These are phyloP conservation scores for Choristoneura fumiferana DNA, from an alignment of 1,140 invertebrate species.

Conservation along the genomic window DNA sequence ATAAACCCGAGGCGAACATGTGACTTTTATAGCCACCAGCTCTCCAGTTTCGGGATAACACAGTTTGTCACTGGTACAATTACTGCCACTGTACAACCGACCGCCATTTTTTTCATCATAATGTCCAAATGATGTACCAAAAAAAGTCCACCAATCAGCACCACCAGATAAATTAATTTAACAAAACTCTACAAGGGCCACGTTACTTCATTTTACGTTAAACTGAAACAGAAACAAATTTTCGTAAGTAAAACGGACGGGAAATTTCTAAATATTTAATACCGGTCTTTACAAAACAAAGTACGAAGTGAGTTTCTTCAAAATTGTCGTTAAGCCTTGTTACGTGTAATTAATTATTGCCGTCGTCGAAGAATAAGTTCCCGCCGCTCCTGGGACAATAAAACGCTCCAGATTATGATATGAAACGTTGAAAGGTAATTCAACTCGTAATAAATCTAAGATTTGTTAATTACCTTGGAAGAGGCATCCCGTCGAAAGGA, in stretches of 20 bases:
- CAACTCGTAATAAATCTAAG: conserved; percentile 66
- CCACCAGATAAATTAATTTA: not conserved
- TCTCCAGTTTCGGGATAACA: conserved; percentile 35
- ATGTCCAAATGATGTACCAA: conserved; percentile 26
- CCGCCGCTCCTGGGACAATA: conserved; percentile 43
- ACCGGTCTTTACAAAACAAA: conserved; percentile 44
- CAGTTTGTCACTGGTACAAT: conserved; percentile 26
- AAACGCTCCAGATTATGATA: conserved; percentile 72
- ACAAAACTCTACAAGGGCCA: not conserved
- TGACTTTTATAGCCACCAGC: conserved; percentile 68
- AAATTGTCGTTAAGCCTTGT: conserved; percentile 52
- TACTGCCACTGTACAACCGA: conserved; percentile 21
- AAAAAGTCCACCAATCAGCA: not conserved
- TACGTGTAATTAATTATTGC: conserved; percentile 64
- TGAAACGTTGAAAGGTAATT: conserved; percentile 71
- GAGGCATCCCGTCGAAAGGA: conserved; percentile 38
- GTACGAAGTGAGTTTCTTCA: conserved; percentile 40
- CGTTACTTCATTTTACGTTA: not conserved
- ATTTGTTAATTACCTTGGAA: conserved; percentile 69
- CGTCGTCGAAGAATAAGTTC: conserved; percentile 36
- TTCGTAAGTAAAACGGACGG: not conserved
- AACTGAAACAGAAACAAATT: too few species aligned
- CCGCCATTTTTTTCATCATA: conserved; percentile 42
- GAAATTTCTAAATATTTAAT: conserved; percentile 29
- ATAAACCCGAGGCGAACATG: conserved; percentile 61